These are phyloP conservation scores for Caiman crocodilus DNA, from an alignment of 2,797 vertebrate species.

Conservation along the genomic window DNA sequence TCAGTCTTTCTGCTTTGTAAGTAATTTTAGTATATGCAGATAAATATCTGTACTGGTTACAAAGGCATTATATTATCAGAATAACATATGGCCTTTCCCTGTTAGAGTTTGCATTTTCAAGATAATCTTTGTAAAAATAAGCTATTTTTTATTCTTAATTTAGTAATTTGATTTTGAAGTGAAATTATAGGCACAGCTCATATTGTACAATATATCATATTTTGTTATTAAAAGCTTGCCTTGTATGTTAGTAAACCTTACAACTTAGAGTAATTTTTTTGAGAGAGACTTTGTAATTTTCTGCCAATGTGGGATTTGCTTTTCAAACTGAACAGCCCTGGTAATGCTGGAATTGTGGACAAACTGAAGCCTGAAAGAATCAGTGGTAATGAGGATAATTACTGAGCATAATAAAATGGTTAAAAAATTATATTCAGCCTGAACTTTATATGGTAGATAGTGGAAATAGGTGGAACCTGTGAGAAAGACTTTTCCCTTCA, in stretches of 20 bases:
- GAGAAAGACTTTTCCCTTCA: neutral
- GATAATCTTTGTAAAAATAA: neutral
- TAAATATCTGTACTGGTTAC: neutral
- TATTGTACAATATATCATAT: neutral
- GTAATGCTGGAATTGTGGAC: neutral
- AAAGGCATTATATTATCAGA: neutral
- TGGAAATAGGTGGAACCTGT: neutral
- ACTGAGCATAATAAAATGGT: neutral
- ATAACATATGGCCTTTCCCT: neutral
- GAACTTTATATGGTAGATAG: neutral
- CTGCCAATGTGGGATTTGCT: neutral
- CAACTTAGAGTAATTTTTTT: neutral
- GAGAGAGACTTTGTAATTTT: neutral
- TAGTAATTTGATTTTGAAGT: neutral
- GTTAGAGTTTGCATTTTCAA: fast-evolving
- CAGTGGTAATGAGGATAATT: fast-evolving
- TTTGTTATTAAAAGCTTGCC: neutral
- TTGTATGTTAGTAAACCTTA: neutral
- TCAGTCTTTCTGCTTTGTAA: neutral
- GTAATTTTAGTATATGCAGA: neutral
- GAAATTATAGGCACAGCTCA: neutral
- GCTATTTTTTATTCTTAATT: neutral
- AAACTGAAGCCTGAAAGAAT: neutral
- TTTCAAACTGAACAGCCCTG: neutral
- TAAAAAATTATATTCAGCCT: neutral